Evolutionary conservation across 2,888 invertebrate species (phyloP).

Genomic region (Napeogenes sylphis): DNA sequence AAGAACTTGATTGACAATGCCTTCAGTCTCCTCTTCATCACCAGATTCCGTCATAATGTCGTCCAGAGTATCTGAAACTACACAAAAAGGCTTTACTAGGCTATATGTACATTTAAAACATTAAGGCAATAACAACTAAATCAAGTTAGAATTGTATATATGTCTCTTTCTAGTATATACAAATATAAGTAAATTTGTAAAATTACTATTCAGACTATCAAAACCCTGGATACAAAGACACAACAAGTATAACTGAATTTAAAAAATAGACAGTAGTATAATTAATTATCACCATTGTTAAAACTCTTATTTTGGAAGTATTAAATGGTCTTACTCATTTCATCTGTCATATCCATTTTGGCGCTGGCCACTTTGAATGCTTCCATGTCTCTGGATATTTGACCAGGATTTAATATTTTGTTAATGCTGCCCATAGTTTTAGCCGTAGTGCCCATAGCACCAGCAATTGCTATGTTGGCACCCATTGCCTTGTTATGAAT

Average conservation of each 20-base stretch:
- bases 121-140: not conserved
- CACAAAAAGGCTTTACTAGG: constrained; percentile 6
- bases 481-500: constrained; percentile 93
- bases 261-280: no score
- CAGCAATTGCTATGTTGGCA: constrained; percentile 90
- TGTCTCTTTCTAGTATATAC: no score
- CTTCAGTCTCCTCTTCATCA: constrained; percentile 93
- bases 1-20: constrained; percentile 92
- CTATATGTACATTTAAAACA: constrained; percentile 8
- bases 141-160: no score
- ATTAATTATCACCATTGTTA: no score
- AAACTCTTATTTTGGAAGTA: no score
- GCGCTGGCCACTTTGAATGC: constrained; percentile 90
- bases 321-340: constrained; percentile 84
- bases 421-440: constrained; percentile 94
- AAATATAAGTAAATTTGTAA: no score
- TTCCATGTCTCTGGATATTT: constrained; percentile 88
- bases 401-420: constrained; percentile 89
- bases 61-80: constrained; percentile 93
- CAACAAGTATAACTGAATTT: no score
- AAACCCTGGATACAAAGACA: no score
- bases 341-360: constrained; percentile 97
- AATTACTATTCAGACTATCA: no score
- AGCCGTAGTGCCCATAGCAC: constrained; percentile 92
- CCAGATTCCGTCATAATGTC: constrained; percentile 92